These are phyloP conservation scores for Rotaria macrura DNA, from an alignment of 2,888 invertebrate genomes.

Conservation along the genomic window DNA sequence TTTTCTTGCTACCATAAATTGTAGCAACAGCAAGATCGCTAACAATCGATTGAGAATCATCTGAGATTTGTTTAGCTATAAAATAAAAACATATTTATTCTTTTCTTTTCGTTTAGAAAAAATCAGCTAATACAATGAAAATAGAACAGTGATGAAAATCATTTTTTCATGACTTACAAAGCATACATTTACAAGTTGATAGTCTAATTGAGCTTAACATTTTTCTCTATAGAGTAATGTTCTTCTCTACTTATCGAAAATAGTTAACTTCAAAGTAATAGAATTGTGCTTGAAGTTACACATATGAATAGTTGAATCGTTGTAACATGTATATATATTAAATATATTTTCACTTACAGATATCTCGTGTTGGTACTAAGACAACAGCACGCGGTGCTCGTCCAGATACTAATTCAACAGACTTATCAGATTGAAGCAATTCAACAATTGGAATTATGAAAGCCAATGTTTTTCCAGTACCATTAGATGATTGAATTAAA, in stretches of 20 bases:
- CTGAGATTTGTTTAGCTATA: slow-evolving; percentile 82
- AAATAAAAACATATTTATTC: slow-evolving; percentile 35
- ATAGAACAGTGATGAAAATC: too few relatives aligned
- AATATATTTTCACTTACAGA: neutral
- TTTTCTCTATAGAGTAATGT: too few relatives aligned
- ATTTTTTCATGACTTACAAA: too few relatives aligned
- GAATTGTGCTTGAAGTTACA: too few relatives aligned
- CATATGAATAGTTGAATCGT: too few relatives aligned
- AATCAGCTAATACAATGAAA: too few relatives aligned
- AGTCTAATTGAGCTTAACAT: too few relatives aligned
- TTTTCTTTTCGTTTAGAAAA: too few relatives aligned
- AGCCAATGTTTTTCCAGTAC: slow-evolving; percentile 97
- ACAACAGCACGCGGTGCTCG: slow-evolving; percentile 55
- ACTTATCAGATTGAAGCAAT: slow-evolving; percentile 25
- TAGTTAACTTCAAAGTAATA: too few relatives aligned
- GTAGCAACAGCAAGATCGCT: slow-evolving; percentile 91
- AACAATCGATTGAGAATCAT: slow-evolving; percentile 70
- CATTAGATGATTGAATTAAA: slow-evolving; percentile 58
- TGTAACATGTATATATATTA: too few relatives aligned
- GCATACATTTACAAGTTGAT: too few relatives aligned
- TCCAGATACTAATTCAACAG: neutral
- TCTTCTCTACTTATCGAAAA: too few relatives aligned
- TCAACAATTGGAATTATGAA: slow-evolving; percentile 70
- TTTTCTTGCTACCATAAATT: slow-evolving; percentile 56
- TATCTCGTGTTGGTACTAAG: slow-evolving; percentile 86